These are phyloP conservation scores for Tupiocoris notatus DNA, from an alignment of 2,888 invertebrate species.

Conservation along the genomic window DNA sequence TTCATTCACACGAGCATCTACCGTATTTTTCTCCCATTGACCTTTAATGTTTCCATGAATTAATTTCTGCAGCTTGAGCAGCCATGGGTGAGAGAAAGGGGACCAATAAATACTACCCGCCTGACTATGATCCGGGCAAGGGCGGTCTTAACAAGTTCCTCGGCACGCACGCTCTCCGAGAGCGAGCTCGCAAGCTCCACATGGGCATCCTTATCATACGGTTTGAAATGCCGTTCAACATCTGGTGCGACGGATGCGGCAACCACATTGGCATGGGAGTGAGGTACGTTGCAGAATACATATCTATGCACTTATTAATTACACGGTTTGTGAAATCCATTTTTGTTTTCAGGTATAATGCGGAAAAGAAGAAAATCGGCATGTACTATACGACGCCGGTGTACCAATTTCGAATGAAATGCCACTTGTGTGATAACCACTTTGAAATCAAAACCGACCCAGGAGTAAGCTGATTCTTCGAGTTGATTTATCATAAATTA, in stretches of 20 bases:
- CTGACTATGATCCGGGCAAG: slow-evolving; percentile 94
- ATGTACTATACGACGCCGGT: slow-evolving; percentile 98
- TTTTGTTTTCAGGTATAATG: slow-evolving; percentile 80
- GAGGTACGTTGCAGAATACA: slow-evolving; percentile 55
- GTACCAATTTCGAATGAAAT: slow-evolving; percentile 98
- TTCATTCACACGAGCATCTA: too few relatives aligned
- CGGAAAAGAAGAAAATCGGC: slow-evolving; percentile 88
- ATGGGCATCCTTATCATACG: slow-evolving; percentile 93
- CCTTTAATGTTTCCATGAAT: too few relatives aligned
- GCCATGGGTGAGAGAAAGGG: slow-evolving; percentile 96
- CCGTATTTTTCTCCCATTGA: too few relatives aligned
- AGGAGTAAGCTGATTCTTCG: slow-evolving; percentile 74
- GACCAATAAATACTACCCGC: slow-evolving; percentile 96
- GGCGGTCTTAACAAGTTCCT: slow-evolving; percentile 91
- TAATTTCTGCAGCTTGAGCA: too few relatives aligned
- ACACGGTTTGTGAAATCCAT: too few relatives aligned
- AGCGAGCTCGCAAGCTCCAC: slow-evolving; percentile 92
- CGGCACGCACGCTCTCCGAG: slow-evolving; percentile 89
- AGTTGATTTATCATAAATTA: too few relatives aligned
- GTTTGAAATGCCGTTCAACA: slow-evolving; percentile 99
- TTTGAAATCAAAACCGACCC: slow-evolving; percentile 99
- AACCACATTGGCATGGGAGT: slow-evolving; percentile 99
- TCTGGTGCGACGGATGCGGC: slow-evolving; percentile 98
- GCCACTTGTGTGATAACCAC: slow-evolving; percentile 95
- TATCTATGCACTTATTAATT: too few relatives aligned